Percentiles rank a stretch among this genome's conserved stretches.
Conservation (phyloP, 2,888 invertebrate species). For the Acronicta leporina region DNA sequence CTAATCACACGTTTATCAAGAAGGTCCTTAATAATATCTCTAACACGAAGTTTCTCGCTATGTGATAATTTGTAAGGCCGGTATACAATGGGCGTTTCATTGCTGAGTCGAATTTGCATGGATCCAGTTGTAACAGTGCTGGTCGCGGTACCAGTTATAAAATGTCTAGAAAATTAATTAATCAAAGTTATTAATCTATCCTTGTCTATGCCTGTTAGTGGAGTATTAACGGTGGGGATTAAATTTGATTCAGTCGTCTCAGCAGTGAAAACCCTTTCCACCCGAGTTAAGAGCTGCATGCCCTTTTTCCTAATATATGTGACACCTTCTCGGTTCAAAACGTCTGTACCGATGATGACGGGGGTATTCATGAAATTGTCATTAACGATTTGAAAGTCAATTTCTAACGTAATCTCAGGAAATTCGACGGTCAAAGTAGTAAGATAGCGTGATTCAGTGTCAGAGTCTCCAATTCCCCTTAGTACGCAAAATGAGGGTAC, state of each 20-base stretch:
- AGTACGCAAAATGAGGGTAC: neutral
- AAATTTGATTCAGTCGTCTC: neutral
- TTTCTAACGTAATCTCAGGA: too few relatives aligned
- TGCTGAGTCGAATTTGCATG: constrained; percentile 1
- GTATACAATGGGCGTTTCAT: neutral
- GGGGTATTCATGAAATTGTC: too few relatives aligned
- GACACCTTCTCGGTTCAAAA: too few relatives aligned
- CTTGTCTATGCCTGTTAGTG: neutral
- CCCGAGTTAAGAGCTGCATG: too few relatives aligned
- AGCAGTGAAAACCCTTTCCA: too few relatives aligned
- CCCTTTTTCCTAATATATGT: too few relatives aligned
- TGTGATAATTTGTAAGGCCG: neutral
- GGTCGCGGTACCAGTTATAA: neutral
- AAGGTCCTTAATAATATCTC: neutral
- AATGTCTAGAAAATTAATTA: neutral
- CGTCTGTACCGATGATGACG: too few relatives aligned
- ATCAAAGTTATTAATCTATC: neutral
- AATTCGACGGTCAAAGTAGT: too few relatives aligned
- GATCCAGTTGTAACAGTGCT: neutral
- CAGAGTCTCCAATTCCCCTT: too few relatives aligned
- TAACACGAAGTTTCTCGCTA: neutral
- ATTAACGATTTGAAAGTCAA: too few relatives aligned
- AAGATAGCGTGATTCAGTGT: too few relatives aligned
- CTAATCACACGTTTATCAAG: neutral
- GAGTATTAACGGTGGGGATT: neutral